These are phyloP conservation scores for Penaeus japonicus DNA, from an alignment of 1,140 invertebrate genomes.

Conservation along the genomic window DNA sequence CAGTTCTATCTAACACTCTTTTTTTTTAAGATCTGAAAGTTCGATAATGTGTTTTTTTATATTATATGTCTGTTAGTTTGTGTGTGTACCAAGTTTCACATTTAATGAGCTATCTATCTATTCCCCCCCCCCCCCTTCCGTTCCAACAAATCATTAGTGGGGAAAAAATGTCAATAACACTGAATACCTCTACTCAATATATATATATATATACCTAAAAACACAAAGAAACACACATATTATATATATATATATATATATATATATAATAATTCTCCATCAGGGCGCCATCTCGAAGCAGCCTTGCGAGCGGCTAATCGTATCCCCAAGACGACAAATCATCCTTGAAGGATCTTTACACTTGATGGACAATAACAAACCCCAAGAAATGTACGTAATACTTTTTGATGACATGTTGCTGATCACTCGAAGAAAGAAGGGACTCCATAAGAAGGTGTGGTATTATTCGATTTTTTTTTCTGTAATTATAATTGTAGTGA, in stretches of 20 bases:
- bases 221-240: no score
- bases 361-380: conserved; percentile 70
- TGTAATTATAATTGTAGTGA: no score
- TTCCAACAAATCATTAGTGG: no score
- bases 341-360: conserved; percentile 72
- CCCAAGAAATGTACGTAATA: conserved; percentile 72
- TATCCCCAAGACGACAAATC: conserved; percentile 71
- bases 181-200: no score
- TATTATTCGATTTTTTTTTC: no score
- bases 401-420: conserved; percentile 78
- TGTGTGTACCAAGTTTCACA: no score
- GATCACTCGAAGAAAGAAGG: conserved; percentile 72
- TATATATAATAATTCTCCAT: conserved; percentile 55
- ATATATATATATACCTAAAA: no score
- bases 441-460: conserved; percentile 69
- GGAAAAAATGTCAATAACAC: no score
- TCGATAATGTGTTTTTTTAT: background rate
- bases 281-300: conserved; percentile 70
- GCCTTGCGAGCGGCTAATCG: conserved; percentile 75
- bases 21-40: no score
- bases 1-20: background rate
- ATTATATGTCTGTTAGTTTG: background rate
- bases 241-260: background rate
- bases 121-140: background rate
- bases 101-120: no score